A percentile compares a stretch with the other conserved stretches of the same genome.
Conservation (phyloP, 2,113 vertebrate genomes). For the Apteryx mantelli region DNA sequence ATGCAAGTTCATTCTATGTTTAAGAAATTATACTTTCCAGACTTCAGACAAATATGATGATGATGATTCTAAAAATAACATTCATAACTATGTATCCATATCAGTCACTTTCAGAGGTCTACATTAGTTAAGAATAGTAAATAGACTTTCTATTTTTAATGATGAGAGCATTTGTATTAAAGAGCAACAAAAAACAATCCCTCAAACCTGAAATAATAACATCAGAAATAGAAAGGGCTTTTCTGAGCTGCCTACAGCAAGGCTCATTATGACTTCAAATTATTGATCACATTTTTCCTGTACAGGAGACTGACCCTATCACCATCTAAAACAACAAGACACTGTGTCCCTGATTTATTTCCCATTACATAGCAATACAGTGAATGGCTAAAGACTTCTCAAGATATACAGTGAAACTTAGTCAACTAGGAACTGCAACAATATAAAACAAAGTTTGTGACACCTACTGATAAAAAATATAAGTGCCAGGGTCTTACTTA, state of each 20-base stretch:
- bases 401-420: slow-evolving; percentile 8
- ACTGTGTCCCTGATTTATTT: slow-evolving; percentile 11
- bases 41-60: neutral
- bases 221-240: neutral
- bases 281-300: slow-evolving; percentile 20
- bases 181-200: fast-evolving
- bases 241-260: neutral
- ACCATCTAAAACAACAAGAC: slow-evolving; percentile 18
- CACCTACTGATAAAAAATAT: neutral
- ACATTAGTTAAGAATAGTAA: neutral
- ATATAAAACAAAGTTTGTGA: neutral
- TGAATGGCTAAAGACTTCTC: neutral
- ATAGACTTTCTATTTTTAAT: neutral
- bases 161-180: neutral
- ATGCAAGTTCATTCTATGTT: neutral
- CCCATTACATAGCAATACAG: neutral
- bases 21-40: neutral
- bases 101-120: neutral
- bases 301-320: neutral
- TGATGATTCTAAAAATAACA: neutral
- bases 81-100: neutral
- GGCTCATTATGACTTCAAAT: slow-evolving; percentile 32
- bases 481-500: neutral
- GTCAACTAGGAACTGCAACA: neutral
- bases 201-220: neutral